A percentile compares a stretch with the other conserved stretches of the same genome.
Conservation (phyloP, 2,113 vertebrate genomes). For the Dermatemys mawii region DNA sequence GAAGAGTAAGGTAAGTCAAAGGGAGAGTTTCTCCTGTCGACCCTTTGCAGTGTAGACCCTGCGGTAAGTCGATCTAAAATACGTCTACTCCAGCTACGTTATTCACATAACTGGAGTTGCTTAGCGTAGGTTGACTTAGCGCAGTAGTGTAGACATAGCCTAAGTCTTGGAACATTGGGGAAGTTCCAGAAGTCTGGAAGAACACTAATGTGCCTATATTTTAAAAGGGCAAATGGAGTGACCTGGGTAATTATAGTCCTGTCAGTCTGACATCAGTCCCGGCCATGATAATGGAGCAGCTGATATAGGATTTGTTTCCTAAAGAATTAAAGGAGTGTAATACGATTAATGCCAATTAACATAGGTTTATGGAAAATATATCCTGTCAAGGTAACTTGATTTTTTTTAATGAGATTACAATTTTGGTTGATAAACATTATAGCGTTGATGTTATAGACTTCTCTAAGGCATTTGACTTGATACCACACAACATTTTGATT, state of each 20-base stretch:
- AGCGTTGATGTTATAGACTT: neutral
- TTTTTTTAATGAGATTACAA: neutral
- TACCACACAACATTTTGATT: neutral
- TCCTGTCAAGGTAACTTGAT: neutral
- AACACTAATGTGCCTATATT: too few species aligned
- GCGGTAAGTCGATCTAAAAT: too few species aligned
- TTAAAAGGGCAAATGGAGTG: too few species aligned
- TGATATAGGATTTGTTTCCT: neutral
- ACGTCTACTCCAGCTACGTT: too few species aligned
- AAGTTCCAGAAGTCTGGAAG: too few species aligned
- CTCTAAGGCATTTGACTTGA: neutral
- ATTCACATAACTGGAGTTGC: too few species aligned
- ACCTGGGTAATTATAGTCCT: neutral
- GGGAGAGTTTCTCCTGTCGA: too few species aligned
- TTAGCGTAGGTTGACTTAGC: too few species aligned
- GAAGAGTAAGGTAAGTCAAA: too few species aligned
- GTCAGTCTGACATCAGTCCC: neutral
- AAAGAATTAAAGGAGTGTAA: neutral
- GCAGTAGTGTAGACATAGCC: too few species aligned
- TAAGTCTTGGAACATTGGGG: too few species aligned
- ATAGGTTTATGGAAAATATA: neutral
- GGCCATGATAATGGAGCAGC: neutral
- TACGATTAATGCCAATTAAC: neutral
- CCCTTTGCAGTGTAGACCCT: too few species aligned
- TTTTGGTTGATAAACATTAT: neutral